phyloP scores from a whole-genome alignment of 2,888 invertebrate genomes.

The Alloscopus bannaensis region DNA sequence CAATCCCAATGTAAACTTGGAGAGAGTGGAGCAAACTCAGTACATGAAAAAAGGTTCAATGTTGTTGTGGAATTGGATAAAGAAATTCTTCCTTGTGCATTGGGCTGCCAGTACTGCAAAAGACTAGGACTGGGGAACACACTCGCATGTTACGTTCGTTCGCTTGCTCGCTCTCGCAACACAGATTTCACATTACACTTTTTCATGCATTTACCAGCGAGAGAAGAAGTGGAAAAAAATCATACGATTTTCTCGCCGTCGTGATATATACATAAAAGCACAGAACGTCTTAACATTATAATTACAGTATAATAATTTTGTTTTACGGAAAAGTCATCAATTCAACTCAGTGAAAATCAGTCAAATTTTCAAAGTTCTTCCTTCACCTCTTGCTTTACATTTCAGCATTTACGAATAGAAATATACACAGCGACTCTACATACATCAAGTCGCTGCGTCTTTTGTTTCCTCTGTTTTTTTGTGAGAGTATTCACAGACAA shows the following conservation, averaged over 20 bases:
- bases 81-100: conserved; percentile 45
- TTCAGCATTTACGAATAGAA: not conserved
- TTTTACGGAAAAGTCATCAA: not conserved
- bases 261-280: not conserved
- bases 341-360: conserved; percentile 4
- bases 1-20: too few relatives aligned
- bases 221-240: not conserved
- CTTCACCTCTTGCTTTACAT: not conserved
- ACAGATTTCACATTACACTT: not conserved
- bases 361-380: not conserved
- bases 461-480: not conserved
- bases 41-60: too few relatives aligned
- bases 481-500: too few relatives aligned
- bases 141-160: conserved; percentile 16
- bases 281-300: not conserved
- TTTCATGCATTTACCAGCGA: not conserved
- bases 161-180: conserved; percentile 35
- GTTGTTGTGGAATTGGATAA: too few relatives aligned
- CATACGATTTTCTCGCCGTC: too few relatives aligned
- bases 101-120: conserved; percentile 47
- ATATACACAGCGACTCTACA: too few relatives aligned
- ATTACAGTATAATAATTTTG: conserved; percentile 8
- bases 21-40: not conserved
- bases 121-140: conserved; percentile 50
- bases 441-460: not conserved